These are phyloP conservation scores for Cerceris rybyensis DNA, from an alignment of 2,888 invertebrate genomes.

Conservation along the genomic window DNA sequence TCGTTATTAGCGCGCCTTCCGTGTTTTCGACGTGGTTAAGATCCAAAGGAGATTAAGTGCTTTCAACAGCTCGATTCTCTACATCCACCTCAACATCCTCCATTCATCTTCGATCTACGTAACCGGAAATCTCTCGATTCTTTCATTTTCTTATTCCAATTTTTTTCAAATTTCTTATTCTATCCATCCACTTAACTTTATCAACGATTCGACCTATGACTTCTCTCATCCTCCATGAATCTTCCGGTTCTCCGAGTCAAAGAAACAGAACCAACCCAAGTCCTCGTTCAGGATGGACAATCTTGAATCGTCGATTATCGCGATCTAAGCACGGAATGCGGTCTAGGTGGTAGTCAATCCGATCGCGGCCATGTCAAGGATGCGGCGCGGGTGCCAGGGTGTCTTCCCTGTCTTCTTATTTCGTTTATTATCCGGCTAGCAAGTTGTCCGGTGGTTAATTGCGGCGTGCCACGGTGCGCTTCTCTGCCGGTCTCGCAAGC, in stretches of 20 bases:
- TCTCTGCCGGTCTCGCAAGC: constrained; percentile 42
- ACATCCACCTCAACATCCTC: not conserved
- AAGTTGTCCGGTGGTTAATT: constrained; percentile 77
- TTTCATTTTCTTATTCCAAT: too few species aligned
- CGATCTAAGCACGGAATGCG: constrained; percentile 52
- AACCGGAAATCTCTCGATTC: too few species aligned
- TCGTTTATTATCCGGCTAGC: constrained; percentile 72
- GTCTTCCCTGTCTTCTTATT: constrained; percentile 61
- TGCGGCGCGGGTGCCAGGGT: constrained; percentile 59
- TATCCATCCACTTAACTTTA: too few species aligned
- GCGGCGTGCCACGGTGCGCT: constrained; percentile 62
- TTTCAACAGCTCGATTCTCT: constrained; percentile 4
- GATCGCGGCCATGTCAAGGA: constrained; percentile 64
- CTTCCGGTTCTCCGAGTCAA: too few species aligned
- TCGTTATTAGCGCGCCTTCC: constrained; percentile 2
- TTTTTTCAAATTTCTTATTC: too few species aligned
- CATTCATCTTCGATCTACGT: too few species aligned
- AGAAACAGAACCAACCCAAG: not conserved
- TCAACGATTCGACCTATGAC: too few species aligned
- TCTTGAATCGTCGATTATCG: constrained; percentile 37
- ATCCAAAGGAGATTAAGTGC: constrained; percentile 10
- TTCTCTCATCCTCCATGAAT: too few species aligned
- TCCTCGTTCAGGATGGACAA: not conserved
- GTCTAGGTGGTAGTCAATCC: constrained; percentile 62
- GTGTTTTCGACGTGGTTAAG: constrained; percentile 3